phyloP scores from a whole-genome alignment of 2,113 vertebrate genomes.

The Marcusenius ussheri region DNA sequence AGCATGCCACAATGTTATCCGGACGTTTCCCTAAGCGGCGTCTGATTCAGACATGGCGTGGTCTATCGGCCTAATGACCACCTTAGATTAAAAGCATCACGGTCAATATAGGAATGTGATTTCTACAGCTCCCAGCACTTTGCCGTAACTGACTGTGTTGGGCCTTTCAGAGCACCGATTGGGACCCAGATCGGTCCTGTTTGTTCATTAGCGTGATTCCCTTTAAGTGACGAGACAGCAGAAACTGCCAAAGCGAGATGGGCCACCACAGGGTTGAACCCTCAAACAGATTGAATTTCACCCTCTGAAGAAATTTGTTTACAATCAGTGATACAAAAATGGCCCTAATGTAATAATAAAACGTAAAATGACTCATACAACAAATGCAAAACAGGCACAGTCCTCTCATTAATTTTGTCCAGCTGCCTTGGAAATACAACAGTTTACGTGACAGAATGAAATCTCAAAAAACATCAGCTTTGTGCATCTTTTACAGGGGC shows the following conservation, averaged over 20 bases:
- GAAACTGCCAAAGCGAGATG: slow-evolving; percentile 43
- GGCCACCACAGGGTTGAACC: neutral
- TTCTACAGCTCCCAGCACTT: slow-evolving; percentile 15
- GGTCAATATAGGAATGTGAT: neutral
- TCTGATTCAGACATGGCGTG: neutral
- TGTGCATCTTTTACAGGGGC: neutral
- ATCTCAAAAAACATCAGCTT: neutral
- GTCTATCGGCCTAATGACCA: slow-evolving; percentile 4
- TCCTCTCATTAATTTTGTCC: neutral
- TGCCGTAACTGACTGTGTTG: slow-evolving; percentile 48
- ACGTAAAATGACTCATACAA: neutral
- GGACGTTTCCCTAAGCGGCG: neutral
- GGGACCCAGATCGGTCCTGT: slow-evolving; percentile 48
- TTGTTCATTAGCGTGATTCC: slow-evolving; percentile 50
- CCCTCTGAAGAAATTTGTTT: neutral
- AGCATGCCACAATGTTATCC: neutral
- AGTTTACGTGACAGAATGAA: neutral
- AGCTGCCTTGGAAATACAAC: neutral
- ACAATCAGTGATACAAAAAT: neutral
- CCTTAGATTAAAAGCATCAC: neutral
- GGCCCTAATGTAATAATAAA: neutral
- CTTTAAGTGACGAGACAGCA: slow-evolving; percentile 54
- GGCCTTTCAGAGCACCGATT: slow-evolving; percentile 48
- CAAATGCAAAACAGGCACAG: neutral
- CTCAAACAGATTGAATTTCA: neutral